A percentile compares a stretch with the other conserved stretches of the same genome.
These are phyloP conservation scores for Ptilorrhoa leucosticta DNA, from an alignment of 2,113 vertebrate species.

Conservation along the genomic window DNA sequence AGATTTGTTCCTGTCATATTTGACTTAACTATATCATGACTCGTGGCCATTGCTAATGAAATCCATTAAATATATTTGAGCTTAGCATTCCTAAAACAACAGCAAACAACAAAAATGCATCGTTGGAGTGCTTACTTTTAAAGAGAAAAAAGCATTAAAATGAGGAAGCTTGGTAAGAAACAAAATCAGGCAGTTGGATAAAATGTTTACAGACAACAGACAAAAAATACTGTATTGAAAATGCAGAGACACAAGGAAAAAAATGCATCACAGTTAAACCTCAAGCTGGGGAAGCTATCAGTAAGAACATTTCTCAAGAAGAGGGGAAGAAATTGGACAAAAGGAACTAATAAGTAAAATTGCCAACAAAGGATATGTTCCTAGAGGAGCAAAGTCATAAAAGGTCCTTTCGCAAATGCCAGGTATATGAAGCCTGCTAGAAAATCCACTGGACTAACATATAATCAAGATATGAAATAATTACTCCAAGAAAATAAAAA, in stretches of 20 bases:
- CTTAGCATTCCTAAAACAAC: background rate
- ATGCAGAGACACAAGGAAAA: fast-evolving
- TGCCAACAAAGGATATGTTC: background rate
- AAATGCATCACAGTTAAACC: background rate
- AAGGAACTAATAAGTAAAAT: background rate
- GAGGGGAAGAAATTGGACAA: background rate
- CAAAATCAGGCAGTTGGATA: background rate
- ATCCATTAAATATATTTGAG: background rate
- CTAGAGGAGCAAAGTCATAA: background rate
- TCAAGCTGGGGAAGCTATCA: background rate
- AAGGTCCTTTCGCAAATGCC: background rate
- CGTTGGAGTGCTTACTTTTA: background rate
- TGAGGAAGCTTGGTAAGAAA: background rate
- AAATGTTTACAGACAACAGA: background rate
- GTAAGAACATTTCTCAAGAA: background rate
- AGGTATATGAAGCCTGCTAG: background rate
- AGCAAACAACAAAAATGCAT: background rate
- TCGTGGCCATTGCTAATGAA: background rate
- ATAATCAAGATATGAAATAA: background rate
- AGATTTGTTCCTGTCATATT: background rate
- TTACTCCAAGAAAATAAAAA: background rate
- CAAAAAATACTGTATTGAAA: background rate
- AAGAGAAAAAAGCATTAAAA: background rate
- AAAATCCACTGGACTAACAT: background rate
- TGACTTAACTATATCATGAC: background rate